Percentiles rank a stretch among this genome's conserved stretches.
Conservation (phyloP, 2,797 vertebrate genomes). For the Gymnothorax javanicus region DNA sequence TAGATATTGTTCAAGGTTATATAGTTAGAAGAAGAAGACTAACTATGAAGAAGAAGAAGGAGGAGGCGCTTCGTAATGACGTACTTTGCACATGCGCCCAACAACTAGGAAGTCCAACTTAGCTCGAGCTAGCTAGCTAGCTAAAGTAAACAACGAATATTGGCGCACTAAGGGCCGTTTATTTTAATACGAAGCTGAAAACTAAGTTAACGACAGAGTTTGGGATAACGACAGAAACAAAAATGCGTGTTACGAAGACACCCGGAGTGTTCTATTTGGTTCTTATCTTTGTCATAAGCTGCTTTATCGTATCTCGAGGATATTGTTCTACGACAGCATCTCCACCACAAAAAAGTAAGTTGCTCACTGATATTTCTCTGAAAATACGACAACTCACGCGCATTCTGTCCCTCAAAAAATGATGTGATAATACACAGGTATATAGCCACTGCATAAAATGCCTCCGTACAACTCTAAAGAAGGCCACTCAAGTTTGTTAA, state of each 20-base stretch:
- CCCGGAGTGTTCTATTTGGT: neutral
- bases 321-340: constrained; percentile 42
- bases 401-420: no score
- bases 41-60: no score
- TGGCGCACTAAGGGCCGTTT: neutral
- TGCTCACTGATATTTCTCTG: neutral
- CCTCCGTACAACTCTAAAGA: neutral
- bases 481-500: neutral
- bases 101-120: constrained; percentile 1
- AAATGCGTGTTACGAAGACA: constrained; percentile 25
- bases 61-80: constrained; percentile 7
- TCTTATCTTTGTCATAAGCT: constrained; percentile 32
- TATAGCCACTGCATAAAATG: neutral
- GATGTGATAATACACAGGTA: neutral
- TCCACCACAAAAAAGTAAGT: constrained; percentile 53
- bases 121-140: neutral
- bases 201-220: neutral
- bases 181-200: neutral
- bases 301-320: constrained; percentile 49
- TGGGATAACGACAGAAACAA: neutral
- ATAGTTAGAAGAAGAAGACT: no score
- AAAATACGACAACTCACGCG: neutral
- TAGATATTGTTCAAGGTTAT: no score
- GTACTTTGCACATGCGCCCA: constrained; percentile 14
- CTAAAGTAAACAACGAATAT: neutral